phyloP scores from a whole-genome alignment of 1,140 invertebrate genomes.

The Scylla paramamosain region DNA sequence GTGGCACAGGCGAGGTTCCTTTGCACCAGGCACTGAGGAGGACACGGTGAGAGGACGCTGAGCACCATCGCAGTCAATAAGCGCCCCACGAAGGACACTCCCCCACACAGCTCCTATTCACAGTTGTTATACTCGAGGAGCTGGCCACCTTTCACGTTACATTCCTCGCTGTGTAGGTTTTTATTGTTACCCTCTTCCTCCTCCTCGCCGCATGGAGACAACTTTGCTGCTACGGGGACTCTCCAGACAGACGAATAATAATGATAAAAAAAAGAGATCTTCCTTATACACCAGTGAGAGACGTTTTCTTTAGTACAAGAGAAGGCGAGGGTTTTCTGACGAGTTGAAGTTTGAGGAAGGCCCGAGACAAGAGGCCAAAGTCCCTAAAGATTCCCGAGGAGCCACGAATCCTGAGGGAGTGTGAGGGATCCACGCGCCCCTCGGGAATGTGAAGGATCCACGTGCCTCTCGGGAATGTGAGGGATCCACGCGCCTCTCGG shows the following conservation, averaged over 20 bases:
- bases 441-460: neutral
- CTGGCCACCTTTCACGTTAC: neutral
- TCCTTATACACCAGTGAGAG: neutral
- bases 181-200: neutral
- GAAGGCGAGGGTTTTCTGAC: neutral
- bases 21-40: neutral
- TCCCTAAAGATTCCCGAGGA: neutral
- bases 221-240: neutral
- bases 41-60: no score
- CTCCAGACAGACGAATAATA: neutral
- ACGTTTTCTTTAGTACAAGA: neutral
- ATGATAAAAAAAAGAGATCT: neutral
- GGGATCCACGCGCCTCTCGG: neutral
- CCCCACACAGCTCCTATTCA: neutral
- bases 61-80: neutral
- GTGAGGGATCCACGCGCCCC: neutral
- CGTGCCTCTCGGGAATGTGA: neutral
- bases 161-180: neutral
- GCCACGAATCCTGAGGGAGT: neutral
- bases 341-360: neutral
- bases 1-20: neutral
- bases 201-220: neutral
- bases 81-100: neutral
- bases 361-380: neutral
- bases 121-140: neutral